These are phyloP conservation scores for Phaethornis superciliosus DNA, from an alignment of 2,113 vertebrate species.

Conservation along the genomic window DNA sequence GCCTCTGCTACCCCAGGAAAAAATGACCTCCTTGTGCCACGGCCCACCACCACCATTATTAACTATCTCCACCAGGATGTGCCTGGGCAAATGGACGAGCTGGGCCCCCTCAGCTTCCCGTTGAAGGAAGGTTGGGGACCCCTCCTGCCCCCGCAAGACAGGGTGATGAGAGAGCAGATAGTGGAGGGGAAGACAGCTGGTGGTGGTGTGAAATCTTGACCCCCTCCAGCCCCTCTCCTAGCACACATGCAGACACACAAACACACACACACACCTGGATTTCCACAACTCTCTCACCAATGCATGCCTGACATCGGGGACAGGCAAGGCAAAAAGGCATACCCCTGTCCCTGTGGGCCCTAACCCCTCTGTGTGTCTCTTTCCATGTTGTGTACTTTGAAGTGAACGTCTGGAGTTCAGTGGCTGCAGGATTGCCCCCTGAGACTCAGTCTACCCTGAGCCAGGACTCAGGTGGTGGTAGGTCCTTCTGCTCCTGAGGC, in stretches of 20 bases:
- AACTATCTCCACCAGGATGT: not conserved
- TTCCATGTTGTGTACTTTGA: slow-evolving; percentile 40
- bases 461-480: not conserved
- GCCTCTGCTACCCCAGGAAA: slow-evolving; percentile 39
- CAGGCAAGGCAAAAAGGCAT: slow-evolving; percentile 20
- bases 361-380: slow-evolving; percentile 23
- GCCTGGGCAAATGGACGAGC: slow-evolving; percentile 16
- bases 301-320: slow-evolving; percentile 61
- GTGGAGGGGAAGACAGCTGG: not conserved
- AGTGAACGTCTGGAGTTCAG: slow-evolving; percentile 35
- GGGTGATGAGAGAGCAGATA: not conserved
- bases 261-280: not conserved
- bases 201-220: not conserved
- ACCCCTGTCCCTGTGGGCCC: slow-evolving; percentile 52
- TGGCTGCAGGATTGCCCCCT: not conserved
- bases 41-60: slow-evolving; percentile 20
- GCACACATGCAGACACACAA: not conserved
- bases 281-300: not conserved
- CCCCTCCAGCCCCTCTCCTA: not conserved
- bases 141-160: not conserved
- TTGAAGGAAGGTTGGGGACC: not conserved
- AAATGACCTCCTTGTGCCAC: slow-evolving; percentile 53
- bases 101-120: not conserved
- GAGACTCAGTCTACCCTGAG: not conserved
- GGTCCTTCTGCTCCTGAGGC: not conserved